Base-by-base conservation (phyloP, 2,888 invertebrate genomes). In the Drosophila basisetae region DNA sequence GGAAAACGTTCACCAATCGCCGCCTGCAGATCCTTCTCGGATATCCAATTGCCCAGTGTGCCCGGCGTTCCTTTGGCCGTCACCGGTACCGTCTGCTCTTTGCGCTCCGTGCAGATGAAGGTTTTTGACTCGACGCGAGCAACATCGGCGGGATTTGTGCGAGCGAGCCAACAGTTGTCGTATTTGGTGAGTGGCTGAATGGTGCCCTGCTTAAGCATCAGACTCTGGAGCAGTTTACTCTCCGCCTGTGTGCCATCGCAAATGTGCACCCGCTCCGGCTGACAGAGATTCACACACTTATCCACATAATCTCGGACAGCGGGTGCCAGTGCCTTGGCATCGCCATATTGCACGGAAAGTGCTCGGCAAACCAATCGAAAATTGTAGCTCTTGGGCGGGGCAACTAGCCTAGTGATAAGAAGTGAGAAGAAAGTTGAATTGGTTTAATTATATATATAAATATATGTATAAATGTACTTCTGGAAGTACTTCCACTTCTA, bases 51-150 rank as follows among this genome's bases (percentile, higher is more conserved):
- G 13, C 99, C 99, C 63, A 99, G 94, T 0, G 96, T 95, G 0
- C 98, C 98, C 80, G 96, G 96, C 65, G 97, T 95, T 0, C 97
- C 98, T 7, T 95, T 94, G 65, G 95, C 95, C 0, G 97, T 95
- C 0, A 95, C 95, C 0, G 99, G 98, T 13, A 98, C 96, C 1
- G 98, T 96, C 80, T 98, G 97, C 13, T 96, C 94, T 91, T 96
- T 96, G 16, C 95, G 94, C 0, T 95, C 95, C 0, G 99, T 97
- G 85, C 97, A 97, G 91, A 99, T 99, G 94, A 98, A 98, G 0
- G 99, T 99, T 82, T 96, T 96, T 59, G 98, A 97, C 94, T 99
- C 99, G 3, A 99, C 99, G 41, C 99, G 95, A 0, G 99, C 99
- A 3, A 99, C 99, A 94, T 99, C 99, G 0, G 97, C 97, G 0